Evolutionary conservation across 2,888 invertebrate genomes (phyloP).

Genomic region (Enchytraeus crypticus): DNA sequence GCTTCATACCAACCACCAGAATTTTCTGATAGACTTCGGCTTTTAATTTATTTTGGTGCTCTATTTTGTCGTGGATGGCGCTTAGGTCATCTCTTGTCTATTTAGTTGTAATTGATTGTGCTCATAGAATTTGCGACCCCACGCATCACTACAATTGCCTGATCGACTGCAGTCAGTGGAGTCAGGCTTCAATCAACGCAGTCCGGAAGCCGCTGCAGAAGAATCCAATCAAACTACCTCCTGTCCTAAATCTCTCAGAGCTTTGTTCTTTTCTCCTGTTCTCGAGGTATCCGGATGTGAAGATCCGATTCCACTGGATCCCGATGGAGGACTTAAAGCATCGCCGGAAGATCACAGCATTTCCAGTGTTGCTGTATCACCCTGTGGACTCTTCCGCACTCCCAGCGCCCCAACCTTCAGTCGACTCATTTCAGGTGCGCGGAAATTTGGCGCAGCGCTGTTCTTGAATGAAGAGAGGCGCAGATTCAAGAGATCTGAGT

Average conservation of each 20-base stretch:
- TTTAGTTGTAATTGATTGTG: not conserved
- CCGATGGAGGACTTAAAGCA: not conserved
- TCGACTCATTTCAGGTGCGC: not conserved
- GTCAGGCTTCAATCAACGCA: not conserved
- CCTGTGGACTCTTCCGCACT: constrained; percentile 2
- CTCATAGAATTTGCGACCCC: not conserved
- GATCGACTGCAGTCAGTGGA: not conserved
- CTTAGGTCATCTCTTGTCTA: too few relatives aligned
- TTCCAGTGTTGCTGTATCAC: not conserved
- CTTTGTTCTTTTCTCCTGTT: constrained; percentile 15
- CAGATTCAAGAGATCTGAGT: constrained; percentile 6
- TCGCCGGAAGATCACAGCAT: not conserved
- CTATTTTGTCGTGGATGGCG: too few relatives aligned
- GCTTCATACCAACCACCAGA: too few relatives aligned
- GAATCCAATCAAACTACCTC: not conserved
- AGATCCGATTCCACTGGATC: not conserved
- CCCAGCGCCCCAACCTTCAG: constrained; percentile 3
- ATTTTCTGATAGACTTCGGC: too few relatives aligned
- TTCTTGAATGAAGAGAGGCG: not conserved
- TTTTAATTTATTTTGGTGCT: too few relatives aligned
- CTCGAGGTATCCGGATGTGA: constrained; percentile 9
- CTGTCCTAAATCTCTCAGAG: constrained; percentile 14
- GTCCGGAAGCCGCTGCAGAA: not conserved
- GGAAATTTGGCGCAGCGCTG: not conserved
- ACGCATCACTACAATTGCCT: not conserved